phyloP scores from a whole-genome alignment of 2,888 invertebrate genomes.

The Stenodema calcarata region DNA sequence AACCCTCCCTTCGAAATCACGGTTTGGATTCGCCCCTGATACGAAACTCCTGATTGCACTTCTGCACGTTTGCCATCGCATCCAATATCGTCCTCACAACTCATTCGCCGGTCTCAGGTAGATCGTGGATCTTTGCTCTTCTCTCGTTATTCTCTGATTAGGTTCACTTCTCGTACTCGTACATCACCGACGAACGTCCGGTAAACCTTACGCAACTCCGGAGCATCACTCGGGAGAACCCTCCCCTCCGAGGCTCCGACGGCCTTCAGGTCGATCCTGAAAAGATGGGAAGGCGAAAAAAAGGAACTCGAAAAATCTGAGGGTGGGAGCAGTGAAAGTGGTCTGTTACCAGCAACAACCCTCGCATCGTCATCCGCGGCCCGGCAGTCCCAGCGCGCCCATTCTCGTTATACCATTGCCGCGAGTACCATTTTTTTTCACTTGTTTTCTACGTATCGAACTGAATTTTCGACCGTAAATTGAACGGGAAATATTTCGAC shows the following conservation, averaged over 20 bases:
- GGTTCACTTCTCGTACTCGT: too few relatives aligned
- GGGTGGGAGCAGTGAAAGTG: neutral
- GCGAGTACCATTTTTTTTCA: too few relatives aligned
- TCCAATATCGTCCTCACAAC: too few relatives aligned
- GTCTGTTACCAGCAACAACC: neutral
- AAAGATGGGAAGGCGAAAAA: neutral
- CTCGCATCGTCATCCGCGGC: neutral
- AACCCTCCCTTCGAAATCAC: too few relatives aligned
- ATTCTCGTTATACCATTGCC: neutral
- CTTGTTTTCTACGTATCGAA: neutral
- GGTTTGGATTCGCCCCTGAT: too few relatives aligned
- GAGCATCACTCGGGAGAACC: neutral
- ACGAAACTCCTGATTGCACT: too few relatives aligned
- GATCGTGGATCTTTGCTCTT: too few relatives aligned
- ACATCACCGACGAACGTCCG: neutral
- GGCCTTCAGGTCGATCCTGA: neutral
- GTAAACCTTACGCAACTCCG: neutral
- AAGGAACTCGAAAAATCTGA: neutral
- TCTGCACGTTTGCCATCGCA: too few relatives aligned
- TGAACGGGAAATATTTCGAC: neutral
- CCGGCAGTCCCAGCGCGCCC: neutral
- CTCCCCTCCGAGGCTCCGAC: neutral
- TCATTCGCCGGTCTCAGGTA: too few relatives aligned
- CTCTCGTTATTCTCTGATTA: too few relatives aligned
- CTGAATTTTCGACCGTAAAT: neutral